Evolutionary conservation across 2,888 invertebrate species (phyloP).

Genomic region (Escarpia spicata): DNA sequence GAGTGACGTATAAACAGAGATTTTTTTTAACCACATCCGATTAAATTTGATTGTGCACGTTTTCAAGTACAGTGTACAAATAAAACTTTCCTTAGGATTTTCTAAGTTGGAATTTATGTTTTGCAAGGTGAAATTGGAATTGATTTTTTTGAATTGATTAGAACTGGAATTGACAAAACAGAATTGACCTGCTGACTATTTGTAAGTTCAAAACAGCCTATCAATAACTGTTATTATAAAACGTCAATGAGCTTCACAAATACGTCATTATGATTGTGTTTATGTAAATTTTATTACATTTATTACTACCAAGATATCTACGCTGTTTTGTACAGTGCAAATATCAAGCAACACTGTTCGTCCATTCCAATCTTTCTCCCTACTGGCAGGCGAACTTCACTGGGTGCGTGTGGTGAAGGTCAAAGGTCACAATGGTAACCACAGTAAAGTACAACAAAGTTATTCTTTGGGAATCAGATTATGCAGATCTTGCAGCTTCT

Average conservation of each 20-base stretch:
- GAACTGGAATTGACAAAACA: too few relatives aligned
- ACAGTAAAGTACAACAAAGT: slow-evolving; percentile 5
- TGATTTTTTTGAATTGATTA: too few relatives aligned
- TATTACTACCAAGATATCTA: not conserved
- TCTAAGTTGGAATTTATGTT: too few relatives aligned
- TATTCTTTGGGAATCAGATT: not conserved
- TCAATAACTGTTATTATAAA: too few relatives aligned
- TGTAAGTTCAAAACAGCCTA: too few relatives aligned
- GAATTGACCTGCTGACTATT: too few relatives aligned
- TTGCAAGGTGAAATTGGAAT: too few relatives aligned
- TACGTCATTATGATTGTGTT: not conserved
- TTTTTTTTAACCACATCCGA: too few relatives aligned
- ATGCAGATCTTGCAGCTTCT: not conserved
- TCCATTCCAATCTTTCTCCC: not conserved
- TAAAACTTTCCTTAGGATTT: too few relatives aligned
- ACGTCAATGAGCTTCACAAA: not conserved
- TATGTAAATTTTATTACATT: not conserved
- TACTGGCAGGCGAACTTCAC: not conserved
- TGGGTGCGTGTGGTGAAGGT: not conserved
- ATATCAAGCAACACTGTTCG: not conserved
- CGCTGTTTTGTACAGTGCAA: not conserved
- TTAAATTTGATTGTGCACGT: too few relatives aligned
- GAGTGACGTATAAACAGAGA: too few relatives aligned
- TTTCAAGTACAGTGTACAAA: too few relatives aligned
- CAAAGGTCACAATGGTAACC: not conserved